Percentiles rank a stretch among this genome's conserved stretches.
phyloP scores from a whole-genome alignment of 2,888 invertebrate species.

The Augochlorella aurata region DNA sequence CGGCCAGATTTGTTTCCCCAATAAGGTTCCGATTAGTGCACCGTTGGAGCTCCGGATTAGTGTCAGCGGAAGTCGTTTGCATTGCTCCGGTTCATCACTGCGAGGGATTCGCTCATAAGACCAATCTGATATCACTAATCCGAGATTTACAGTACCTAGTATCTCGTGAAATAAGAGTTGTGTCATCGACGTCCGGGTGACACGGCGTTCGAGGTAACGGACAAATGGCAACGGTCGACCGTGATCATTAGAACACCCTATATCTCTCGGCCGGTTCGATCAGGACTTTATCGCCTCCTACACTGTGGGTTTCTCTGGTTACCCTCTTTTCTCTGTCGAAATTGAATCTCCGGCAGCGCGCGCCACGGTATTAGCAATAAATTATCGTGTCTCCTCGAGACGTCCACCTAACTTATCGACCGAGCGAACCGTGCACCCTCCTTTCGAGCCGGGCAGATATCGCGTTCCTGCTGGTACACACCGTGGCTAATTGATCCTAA shows the following conservation, averaged over 20 bases:
- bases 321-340: conserved; percentile 27
- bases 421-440: not conserved
- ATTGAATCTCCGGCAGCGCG: conserved; percentile 36
- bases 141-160: not conserved
- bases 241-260: not conserved
- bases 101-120: not conserved
- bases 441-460: not conserved
- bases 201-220: not conserved
- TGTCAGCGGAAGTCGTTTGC: not conserved
- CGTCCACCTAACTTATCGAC: conserved; percentile 22
- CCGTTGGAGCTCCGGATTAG: not conserved
- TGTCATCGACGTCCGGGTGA: not conserved
- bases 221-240: not conserved
- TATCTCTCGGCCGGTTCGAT: not conserved
- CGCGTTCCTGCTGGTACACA: not conserved
- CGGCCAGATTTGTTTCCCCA: not conserved
- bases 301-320: conserved; percentile 1
- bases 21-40: not conserved
- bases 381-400: conserved; percentile 24
- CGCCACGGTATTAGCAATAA: conserved; percentile 26
- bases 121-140: too few species aligned
- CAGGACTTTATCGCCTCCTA: conserved; percentile 1
- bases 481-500: conserved; percentile 31
- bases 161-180: not conserved
- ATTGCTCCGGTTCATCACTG: not conserved